These are phyloP conservation scores for Brassicogethes aeneus DNA, from an alignment of 2,888 invertebrate genomes.

Conservation along the genomic window DNA sequence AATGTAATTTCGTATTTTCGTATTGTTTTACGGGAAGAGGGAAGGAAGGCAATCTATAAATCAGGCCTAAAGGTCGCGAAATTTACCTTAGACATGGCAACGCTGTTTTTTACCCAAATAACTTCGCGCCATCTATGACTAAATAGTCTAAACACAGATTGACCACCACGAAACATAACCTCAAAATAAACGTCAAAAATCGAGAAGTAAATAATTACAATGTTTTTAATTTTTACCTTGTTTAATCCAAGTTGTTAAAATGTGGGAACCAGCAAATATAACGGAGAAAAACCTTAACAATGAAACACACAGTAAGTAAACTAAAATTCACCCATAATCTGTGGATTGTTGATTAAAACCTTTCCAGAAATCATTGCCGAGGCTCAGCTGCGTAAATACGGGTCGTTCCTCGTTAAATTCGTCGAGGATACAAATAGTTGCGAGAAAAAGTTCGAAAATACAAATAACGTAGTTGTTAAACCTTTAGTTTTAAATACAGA, in stretches of 20 bases:
- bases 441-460: constrained; percentile 30
- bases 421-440: constrained; percentile 31
- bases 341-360: constrained; percentile 5
- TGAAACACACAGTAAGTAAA: constrained; percentile 37
- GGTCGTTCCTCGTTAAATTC: constrained; percentile 44
- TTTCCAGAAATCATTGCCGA: constrained; percentile 44
- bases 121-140: too few species aligned
- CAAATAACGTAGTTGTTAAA: constrained; percentile 19
- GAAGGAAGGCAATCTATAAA: too few species aligned
- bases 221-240: neutral
- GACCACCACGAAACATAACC: neutral
- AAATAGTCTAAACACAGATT: too few species aligned
- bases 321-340: constrained; percentile 7
- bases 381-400: constrained; percentile 45
- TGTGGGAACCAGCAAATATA: constrained; percentile 34
- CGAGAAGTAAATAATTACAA: neutral
- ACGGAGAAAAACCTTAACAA: constrained; percentile 36
- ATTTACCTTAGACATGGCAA: too few species aligned
- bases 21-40: too few species aligned
- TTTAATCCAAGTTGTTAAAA: constrained; percentile 19
- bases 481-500: constrained; percentile 21
- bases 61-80: too few species aligned
- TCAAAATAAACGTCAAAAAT: neutral
- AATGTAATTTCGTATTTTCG: too few species aligned
- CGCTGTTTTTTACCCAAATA: too few species aligned